These are phyloP conservation scores for Aphelenchoides besseyi DNA, from an alignment of 1,140 invertebrate genomes.

Conservation along the genomic window DNA sequence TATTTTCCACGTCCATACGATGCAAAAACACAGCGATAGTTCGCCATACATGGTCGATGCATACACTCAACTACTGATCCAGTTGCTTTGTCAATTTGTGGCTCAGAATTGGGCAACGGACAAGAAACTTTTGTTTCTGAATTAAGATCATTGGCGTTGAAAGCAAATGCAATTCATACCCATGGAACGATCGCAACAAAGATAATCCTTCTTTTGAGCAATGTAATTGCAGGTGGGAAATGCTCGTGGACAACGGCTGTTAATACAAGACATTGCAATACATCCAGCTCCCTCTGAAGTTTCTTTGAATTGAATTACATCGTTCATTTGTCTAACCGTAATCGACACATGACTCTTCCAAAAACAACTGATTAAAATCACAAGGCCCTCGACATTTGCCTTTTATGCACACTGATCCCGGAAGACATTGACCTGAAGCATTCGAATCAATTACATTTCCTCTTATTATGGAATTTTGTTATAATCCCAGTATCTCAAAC, in stretches of 20 bases:
- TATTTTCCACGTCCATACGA: conserved; percentile 32
- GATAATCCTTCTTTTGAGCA: conserved; percentile 47
- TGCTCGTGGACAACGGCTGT: conserved; percentile 37
- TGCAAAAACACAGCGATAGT: conserved; percentile 32
- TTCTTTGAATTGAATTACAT: conserved; percentile 21
- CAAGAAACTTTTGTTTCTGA: conserved; percentile 33
- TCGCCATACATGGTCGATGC: conserved; percentile 17
- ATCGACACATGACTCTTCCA: conserved; percentile 44
- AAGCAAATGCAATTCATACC: conserved; percentile 14
- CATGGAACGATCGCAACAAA: conserved; percentile 43
- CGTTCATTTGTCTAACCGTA: conserved; percentile 28
- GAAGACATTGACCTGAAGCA: conserved; percentile 29
- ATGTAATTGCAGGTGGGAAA: conserved; percentile 48
- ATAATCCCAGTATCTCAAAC: too few species aligned
- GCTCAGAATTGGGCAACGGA: conserved; percentile 37
- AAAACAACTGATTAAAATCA: conserved; percentile 40
- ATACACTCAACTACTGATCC: conserved; percentile 38
- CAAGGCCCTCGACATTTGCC: conserved; percentile 41
- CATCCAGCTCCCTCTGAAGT: conserved; percentile 42
- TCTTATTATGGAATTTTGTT: conserved; percentile 2
- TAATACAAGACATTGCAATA: conserved; percentile 35
- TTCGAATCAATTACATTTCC: conserved; percentile 25
- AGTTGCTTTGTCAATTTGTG: conserved; percentile 37
- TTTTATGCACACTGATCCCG: conserved; percentile 39
- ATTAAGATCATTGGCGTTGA: neutral